Evolutionary conservation across 2,888 invertebrate genomes (phyloP), one percentile per base, ranked within the genome.

Genomic region (Uloborus plumipes): DNA sequence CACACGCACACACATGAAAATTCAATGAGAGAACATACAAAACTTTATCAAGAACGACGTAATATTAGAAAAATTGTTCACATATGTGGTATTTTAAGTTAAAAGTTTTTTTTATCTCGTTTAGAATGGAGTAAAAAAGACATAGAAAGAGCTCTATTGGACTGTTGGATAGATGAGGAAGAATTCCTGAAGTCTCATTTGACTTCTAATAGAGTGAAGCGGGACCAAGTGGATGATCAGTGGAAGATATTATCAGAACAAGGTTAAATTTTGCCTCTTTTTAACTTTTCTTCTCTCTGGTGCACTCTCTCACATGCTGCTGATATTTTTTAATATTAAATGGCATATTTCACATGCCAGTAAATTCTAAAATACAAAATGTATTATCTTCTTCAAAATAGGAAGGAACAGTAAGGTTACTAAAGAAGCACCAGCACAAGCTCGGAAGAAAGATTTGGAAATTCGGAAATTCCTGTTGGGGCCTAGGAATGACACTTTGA

Each of bases 241-340:
- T 61, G 22, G 61, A 61, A 61, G 26, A 61, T 26, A 31, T 61
- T 61, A 26, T 1, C 62, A 11, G 62, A 39, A 15, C 62, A 62
- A 62, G 62, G 62, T 62, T 39, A 26, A 31, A 20, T 26, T 61
- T 58, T 2, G 1, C 6, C 20, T 7, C 58, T 53, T 26, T 26
- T 4, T 4, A 26, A 26, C 26, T 26, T 26, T 26, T 26, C 26
- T 26, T 26, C 4, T 26, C 4, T 26, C 26, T 26, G 2, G 2
- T 26, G 2, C 4, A 2, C 26, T 4, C 26, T 4, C 4, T 26
- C 26, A 26, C 26, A 4, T 26, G 26, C 4, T 26, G 26, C 26
- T 26, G 4, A 26, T 26, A 26, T 26, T 26, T 26, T 26, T 4
- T 26, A 26, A 2, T 26, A 26, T 4, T 26, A 2, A 26, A 26